Evolutionary conservation across 2,113 vertebrate genomes (phyloP), one percentile per base, ranked within the genome.

Genomic region (Caranx ignobilis): DNA sequence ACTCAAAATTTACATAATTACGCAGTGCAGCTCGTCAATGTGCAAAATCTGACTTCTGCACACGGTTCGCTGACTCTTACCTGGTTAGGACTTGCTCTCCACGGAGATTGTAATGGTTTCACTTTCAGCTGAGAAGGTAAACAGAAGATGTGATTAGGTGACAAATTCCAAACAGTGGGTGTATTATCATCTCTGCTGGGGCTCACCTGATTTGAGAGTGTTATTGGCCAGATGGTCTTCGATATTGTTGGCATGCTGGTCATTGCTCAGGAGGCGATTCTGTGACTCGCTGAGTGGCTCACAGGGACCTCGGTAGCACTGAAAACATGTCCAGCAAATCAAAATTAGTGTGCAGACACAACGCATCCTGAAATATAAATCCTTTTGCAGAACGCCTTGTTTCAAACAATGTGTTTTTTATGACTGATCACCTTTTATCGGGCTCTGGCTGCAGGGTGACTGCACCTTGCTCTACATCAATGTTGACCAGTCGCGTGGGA

Each of bases 21-120:
- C 71, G 34, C 4, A 4, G 19, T 31, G 15, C 34, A 45, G 19
- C 31, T 19, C 11, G n/a, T n/a, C 18, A 18, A 18, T 39, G 61
- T 66, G 3, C 48, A 37, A 71, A 26, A 55, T 48, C 12, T 21
- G 50, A 47, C 18, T 34, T 64, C 4, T 57, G 48, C 16, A 39
- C 41, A 69, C 11, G 41, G 4, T 26, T 16, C 13, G 19, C n/a
- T 50, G 37, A 41, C 3, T 43, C 62, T 91, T 86, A 92, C 95
- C 96, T 96, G 94, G 95, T 93, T 93, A 95, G 90, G 95, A 96
- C 95, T 96, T 96, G 61, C 96, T 97, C 95, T 97, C 97, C 95
- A 98, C 84, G 86, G 95, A 94, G 93, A 97, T 92, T 91, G 95
- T 95, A 84, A 96, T 94, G 91, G 96, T 95, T 84, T 96, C 96